Conservation (phyloP, 1,140 invertebrate species). For the Aphelenchoides besseyi region DNA sequence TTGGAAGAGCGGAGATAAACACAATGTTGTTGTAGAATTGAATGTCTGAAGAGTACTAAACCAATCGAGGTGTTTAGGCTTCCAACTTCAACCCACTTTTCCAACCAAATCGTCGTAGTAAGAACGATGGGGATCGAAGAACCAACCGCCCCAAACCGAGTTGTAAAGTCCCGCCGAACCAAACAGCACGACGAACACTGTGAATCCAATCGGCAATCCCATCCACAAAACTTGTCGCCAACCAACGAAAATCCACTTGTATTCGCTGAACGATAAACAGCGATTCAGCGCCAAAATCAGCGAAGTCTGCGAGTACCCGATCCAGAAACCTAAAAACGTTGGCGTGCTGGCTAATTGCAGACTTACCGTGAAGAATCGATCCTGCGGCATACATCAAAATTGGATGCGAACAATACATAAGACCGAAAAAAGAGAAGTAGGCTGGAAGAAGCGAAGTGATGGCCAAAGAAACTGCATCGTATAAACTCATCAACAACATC, state of each 20-base stretch:
- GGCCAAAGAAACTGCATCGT: not conserved
- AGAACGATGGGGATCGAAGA: not conserved
- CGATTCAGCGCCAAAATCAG: conserved; percentile 11
- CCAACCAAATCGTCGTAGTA: not conserved
- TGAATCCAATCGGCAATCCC: not conserved
- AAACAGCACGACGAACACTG: not conserved
- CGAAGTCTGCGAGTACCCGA: conserved; percentile 2
- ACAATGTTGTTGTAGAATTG: conserved; percentile 16
- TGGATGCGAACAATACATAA: conserved; percentile 9
- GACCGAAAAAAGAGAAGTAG: not conserved
- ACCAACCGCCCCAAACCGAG: not conserved
- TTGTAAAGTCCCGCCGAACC: not conserved
- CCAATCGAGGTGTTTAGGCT: not conserved
- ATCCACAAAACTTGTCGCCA: conserved; percentile 2
- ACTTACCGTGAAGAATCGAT: conserved; percentile 1
- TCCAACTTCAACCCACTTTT: not conserved
- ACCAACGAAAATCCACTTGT: conserved; percentile 9
- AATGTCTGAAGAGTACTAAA: not conserved
- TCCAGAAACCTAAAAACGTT: conserved; percentile 6
- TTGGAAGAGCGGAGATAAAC: not conserved
- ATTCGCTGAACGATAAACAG: conserved; percentile 1
- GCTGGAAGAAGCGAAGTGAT: not conserved
- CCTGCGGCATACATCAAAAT: conserved; percentile 5
- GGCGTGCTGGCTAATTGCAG: not conserved
- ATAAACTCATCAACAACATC: conserved; percentile 12